These are phyloP conservation scores for Pogonocherus hispidulus DNA, from an alignment of 2,888 invertebrate genomes.

Conservation along the genomic window DNA sequence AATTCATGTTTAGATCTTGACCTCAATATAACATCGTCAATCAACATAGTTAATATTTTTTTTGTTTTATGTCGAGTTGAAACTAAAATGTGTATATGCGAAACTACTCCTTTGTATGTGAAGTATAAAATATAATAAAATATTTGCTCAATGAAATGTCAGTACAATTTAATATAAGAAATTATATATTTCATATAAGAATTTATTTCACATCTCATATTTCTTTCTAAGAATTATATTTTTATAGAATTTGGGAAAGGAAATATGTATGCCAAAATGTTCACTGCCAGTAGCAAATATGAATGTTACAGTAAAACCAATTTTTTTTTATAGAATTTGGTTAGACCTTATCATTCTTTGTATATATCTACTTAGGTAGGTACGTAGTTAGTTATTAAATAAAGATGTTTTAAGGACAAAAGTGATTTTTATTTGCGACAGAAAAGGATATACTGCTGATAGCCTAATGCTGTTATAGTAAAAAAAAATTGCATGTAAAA, in stretches of 20 bases:
- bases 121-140: too few relatives aligned
- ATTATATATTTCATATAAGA: too few relatives aligned
- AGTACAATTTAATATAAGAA: conserved; percentile 9
- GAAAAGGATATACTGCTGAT: too few relatives aligned
- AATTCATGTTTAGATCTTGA: too few relatives aligned
- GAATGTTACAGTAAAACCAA: conserved; percentile 25
- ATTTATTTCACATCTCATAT: too few relatives aligned
- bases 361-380: conserved; percentile 30
- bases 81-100: too few relatives aligned
- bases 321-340: conserved; percentile 22
- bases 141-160: conserved; percentile 15
- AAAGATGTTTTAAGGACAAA: conserved; percentile 32
- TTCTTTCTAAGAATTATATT: background rate
- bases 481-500: too few relatives aligned
- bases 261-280: conserved; percentile 34
- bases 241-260: background rate
- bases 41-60: too few relatives aligned
- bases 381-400: conserved; percentile 29
- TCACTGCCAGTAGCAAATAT: conserved; percentile 30
- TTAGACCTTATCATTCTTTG: conserved; percentile 32
- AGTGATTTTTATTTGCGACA: conserved; percentile 3
- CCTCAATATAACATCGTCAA: too few relatives aligned
- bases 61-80: too few relatives aligned
- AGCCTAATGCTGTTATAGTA: too few relatives aligned
- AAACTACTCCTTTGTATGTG: too few relatives aligned